Evolutionary conservation across 2,797 vertebrate genomes (phyloP), one percentile per base, ranked within the genome.

Genomic region (Myoxocephalus aenaeus): DNA sequence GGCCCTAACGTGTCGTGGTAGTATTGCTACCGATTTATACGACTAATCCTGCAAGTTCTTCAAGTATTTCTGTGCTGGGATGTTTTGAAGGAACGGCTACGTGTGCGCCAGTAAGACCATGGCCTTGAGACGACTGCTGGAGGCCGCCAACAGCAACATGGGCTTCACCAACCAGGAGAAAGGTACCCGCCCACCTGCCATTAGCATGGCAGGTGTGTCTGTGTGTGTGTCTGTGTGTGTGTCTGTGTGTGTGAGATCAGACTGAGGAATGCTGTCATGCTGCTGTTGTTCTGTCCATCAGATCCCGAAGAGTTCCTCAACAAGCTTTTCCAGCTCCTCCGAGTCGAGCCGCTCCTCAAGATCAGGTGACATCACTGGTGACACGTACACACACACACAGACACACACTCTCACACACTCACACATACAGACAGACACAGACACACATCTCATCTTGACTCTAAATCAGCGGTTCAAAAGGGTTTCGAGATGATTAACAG

Each of bases 41-140:
- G 3, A 32, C 29, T 32, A 32, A 32, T 32, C 3, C 29, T 32
- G 5, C 29, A 4, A 34, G 34, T 42, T 13, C 40, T 42, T 42
- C 13, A 42, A 42, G 40, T 14, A 1, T 1, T 5, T 42, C 25
- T 79, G 32, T n/a, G 0, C 11, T 59, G 40, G 3, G 6, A 1
- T 64, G 54, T 82, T 54, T 34, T 65, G 1, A 36, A 97, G 96
- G 90, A 92, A 92, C 3, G 96, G 96, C 6, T 97, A 96, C 2
- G 96, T 97, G 50, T 96, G 96, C 48, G 96, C 96, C 87, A 96
- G 96, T 82, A 97, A 97, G 87, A 95, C 96, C n/a, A 97, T 97
- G 96, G 93, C 96, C 0, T 65, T 97, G 82, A 93, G 96, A 72
- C 94, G 95, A 42, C 92, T 96, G 65, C 91, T 97, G 89, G 95